Conservation (phyloP, 2,888 invertebrate genomes). For the Nudaria mundana region DNA sequence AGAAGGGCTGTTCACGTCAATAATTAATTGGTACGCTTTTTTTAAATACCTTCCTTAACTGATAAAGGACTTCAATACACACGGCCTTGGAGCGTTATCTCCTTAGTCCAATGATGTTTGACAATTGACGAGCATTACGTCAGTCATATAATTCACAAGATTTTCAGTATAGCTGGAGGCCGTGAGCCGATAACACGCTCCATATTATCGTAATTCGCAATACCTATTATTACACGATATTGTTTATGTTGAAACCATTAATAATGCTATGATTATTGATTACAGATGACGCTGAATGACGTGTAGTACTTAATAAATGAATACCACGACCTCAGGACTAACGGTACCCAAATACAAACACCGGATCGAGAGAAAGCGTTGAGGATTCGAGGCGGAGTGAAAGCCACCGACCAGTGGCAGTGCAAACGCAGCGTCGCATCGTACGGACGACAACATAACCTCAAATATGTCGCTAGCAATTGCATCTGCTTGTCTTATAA, state of each 20-base stretch:
- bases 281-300: conserved; percentile 24
- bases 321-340: conserved; percentile 50
- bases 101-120: no score
- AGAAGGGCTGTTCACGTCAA: conserved; percentile 21
- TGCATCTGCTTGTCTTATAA: conserved; percentile 48
- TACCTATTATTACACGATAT: neutral
- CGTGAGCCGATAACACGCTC: conserved; percentile 45
- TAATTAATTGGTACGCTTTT: no score
- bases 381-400: conserved; percentile 69
- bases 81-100: no score
- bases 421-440: conserved; percentile 54
- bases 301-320: conserved; percentile 30
- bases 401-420: conserved; percentile 59
- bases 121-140: conserved; percentile 33
- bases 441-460: conserved; percentile 62
- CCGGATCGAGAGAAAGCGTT: conserved; percentile 69
- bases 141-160: no score
- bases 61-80: no score
- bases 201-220: neutral
- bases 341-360: conserved; percentile 66
- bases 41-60: no score
- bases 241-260: neutral
- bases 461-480: conserved; percentile 60
- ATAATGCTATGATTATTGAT: conserved; percentile 14
- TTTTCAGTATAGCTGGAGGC: conserved; percentile 41